Conservation (phyloP, 30 jellyfish, hydroid and myxozoan genomes). For the Nemopilema nomurai region DNA sequence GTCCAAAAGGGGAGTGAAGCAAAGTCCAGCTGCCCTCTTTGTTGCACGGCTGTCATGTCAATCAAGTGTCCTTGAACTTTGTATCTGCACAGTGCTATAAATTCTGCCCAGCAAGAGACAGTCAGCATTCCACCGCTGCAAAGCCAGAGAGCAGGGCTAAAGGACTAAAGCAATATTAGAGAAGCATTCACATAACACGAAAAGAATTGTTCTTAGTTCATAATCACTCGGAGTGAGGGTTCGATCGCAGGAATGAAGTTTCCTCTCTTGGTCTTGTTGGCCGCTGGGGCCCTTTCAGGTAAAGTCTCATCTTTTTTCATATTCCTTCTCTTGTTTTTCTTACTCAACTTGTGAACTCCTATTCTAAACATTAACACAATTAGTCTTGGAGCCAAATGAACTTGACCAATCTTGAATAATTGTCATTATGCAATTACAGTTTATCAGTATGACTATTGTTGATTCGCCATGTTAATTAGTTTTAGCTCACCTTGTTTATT, state of each 20-base stretch:
- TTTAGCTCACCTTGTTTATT: too few relatives aligned
- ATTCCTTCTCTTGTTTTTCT: too few relatives aligned
- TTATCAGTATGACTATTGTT: too few relatives aligned
- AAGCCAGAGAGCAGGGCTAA: constrained; percentile 64
- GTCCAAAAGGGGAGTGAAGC: background rate
- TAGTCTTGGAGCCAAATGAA: too few relatives aligned
- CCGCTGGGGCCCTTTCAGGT: constrained; percentile 99
- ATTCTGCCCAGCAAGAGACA: background rate
- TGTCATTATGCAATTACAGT: too few relatives aligned
- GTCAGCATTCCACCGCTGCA: constrained; percentile 14
- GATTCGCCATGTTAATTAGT: too few relatives aligned
- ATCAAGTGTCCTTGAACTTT: constrained; percentile 51
- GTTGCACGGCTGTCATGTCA: constrained; percentile 25
- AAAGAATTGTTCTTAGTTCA: constrained; percentile 2
- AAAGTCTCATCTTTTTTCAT: background rate
- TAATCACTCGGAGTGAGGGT: constrained; percentile 15
- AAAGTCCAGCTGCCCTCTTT: constrained; percentile 25
- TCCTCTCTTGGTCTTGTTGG: constrained; percentile 92
- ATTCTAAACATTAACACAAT: too few relatives aligned
- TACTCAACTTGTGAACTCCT: too few relatives aligned
- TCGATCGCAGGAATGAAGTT: constrained; percentile 80
- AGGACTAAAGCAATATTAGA: background rate
- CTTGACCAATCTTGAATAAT: too few relatives aligned
- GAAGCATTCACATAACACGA: background rate
- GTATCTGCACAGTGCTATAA: constrained; percentile 38